A percentile compares a stretch with the other conserved stretches of the same genome.
phyloP scores from a whole-genome alignment of 92 coral and sea anemone genomes.

The Paragorgia papillata region DNA sequence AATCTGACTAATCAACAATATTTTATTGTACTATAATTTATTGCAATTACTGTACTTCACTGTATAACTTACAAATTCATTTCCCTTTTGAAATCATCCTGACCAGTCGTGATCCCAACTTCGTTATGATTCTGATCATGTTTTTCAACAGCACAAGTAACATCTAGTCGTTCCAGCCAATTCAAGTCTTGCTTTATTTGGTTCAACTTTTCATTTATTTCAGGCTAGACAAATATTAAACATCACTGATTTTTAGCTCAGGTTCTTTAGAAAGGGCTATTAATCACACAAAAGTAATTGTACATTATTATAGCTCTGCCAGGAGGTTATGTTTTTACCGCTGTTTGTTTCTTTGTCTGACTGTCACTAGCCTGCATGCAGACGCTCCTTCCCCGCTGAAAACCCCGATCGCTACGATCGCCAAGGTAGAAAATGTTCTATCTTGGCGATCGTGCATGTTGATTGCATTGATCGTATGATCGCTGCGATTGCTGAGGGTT shows the following conservation, averaged over 20 bases:
- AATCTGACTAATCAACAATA: too few species aligned
- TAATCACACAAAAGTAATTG: too few species aligned
- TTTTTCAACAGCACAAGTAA: conserved; percentile 56
- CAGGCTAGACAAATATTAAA: conserved; percentile 59
- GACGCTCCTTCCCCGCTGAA: too few species aligned
- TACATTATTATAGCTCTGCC: neutral
- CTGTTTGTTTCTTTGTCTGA: too few species aligned
- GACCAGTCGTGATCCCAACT: conserved; percentile 48
- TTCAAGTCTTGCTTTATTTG: conserved; percentile 72
- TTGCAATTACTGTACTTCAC: neutral
- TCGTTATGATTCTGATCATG: conserved; percentile 48
- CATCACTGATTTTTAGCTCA: neutral
- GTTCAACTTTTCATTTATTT: conserved; percentile 79
- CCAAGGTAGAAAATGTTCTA: too few species aligned
- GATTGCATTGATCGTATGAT: too few species aligned
- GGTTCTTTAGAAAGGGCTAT: neutral
- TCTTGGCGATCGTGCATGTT: too few species aligned
- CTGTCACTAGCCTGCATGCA: too few species aligned
- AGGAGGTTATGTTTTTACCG: too few species aligned
- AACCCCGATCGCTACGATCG: too few species aligned
- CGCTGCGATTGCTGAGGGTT: too few species aligned
- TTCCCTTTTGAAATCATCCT: conserved; percentile 94
- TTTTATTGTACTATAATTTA: too few species aligned
- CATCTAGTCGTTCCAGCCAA: conserved; percentile 93
- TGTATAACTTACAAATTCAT: conserved; percentile 93